These are phyloP conservation scores for Tragelaphus oryx DNA, from an alignment of 2,797 vertebrate species.

Conservation along the genomic window DNA sequence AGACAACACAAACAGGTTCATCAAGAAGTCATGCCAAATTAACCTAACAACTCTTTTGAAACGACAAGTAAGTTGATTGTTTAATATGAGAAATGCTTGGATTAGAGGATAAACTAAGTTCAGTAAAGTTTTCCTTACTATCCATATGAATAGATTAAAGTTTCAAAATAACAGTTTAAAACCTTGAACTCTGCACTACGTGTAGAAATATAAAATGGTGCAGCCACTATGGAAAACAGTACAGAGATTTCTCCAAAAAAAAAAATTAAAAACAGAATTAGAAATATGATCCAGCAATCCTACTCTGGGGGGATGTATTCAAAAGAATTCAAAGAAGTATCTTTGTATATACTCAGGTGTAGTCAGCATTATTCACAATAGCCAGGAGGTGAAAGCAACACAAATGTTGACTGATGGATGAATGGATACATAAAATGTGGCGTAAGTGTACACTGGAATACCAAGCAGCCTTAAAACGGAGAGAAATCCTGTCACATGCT, in stretches of 20 bases:
- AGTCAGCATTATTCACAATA: neutral
- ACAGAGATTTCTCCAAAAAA: neutral
- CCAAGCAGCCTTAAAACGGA: neutral
- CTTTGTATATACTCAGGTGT: neutral
- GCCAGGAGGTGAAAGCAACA: neutral
- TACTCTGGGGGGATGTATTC: neutral
- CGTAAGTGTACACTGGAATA: neutral
- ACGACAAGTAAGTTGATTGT: neutral
- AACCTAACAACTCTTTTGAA: neutral
- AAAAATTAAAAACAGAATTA: neutral
- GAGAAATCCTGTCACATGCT: neutral
- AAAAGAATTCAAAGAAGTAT: neutral
- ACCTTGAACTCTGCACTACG: neutral
- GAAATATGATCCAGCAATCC: neutral
- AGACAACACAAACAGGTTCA: neutral
- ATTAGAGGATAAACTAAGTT: neutral
- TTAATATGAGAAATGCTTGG: neutral
- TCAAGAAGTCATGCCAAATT: neutral
- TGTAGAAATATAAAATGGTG: neutral
- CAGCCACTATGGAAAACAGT: neutral
- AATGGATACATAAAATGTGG: neutral
- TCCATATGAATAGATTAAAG: neutral
- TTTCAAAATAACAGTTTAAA: neutral
- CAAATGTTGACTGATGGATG: rapidly evolving
- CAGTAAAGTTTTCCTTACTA: neutral